Base-by-base conservation (phyloP, 2,888 invertebrate genomes). In the Calameuta idolon region DNA sequence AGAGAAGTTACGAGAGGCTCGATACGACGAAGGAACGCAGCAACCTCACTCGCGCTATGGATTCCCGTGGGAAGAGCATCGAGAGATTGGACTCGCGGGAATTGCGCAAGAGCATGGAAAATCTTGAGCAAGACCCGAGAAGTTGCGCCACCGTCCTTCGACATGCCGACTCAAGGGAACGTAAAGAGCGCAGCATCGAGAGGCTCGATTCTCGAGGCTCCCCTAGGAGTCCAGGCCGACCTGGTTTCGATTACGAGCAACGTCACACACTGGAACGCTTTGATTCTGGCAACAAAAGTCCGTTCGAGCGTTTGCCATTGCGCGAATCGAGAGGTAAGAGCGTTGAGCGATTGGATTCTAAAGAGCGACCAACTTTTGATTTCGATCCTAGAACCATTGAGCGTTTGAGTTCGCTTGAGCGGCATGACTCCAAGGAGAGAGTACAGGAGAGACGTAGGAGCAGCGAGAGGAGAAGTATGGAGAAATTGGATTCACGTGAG, bases 351-450 rank as follows among this genome's bases (percentile, higher is more conserved):
- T 79, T 91, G 12, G 89, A 91, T 71, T 85, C 84, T 3, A 87
- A 84, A 35, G 89, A 89, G 1, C 79, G 78, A 37, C 84, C 86
- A 4, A 88, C 87, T 35, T 90, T 89, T 74, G 89, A 91, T 73
- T 90, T 91, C 73, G 90, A 91, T 81, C 88, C 89, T 0, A 82
- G 86, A 15, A 85, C 88, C 3, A 88, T 90, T 74, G 89, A 90
- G 75, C 85, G 86, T 73, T 77, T 90, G 1, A 88, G 86, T 73
- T 87, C 86, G 0, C 79, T 88, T 37, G 89, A 87, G 11, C 83
- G 84, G 0, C 83, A 84, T 76, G 88, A 87, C 31, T 77, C 76
- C 1, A 75, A 80, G 34, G 85, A 87, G 15, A 84, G 79, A 76
- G n/a, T 68, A 12, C 75, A 80, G 75, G 84, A 85, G 12, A 69